phyloP scores from a whole-genome alignment of 2,888 invertebrate genomes.

The Operophtera brumata region DNA sequence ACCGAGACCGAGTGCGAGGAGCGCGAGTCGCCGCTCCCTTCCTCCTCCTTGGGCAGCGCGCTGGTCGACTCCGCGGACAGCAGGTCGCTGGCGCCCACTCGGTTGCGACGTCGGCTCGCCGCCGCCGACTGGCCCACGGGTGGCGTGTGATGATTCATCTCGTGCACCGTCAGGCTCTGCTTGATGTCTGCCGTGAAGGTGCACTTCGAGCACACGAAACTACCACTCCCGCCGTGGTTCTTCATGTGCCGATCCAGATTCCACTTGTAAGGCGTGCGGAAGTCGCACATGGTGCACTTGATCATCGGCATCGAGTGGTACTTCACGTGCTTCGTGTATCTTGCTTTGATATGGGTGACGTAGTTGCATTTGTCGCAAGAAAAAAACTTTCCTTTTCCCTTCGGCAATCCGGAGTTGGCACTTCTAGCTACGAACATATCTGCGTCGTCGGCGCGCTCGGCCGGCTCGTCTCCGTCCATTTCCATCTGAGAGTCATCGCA shows the following conservation, averaged over 20 bases:
- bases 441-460: slow-evolving; percentile 73
- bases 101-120: slow-evolving; percentile 83
- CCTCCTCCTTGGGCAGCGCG: slow-evolving; percentile 69
- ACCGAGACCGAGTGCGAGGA: slow-evolving; percentile 71
- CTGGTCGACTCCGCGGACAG: slow-evolving; percentile 51
- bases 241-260: slow-evolving; percentile 96
- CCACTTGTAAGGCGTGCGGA: slow-evolving; percentile 95
- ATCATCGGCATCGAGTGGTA: slow-evolving; percentile 97
- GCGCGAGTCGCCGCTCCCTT: slow-evolving; percentile 75
- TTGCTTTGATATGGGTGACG: slow-evolving; percentile 92
- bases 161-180: slow-evolving; percentile 94
- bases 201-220: slow-evolving; percentile 91
- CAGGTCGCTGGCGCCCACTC: slow-evolving; percentile 87
- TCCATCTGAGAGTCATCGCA: slow-evolving; percentile 66
- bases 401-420: slow-evolving; percentile 58
- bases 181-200: slow-evolving; percentile 95
- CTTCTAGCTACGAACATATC: slow-evolving; percentile 57
- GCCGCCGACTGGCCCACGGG: slow-evolving; percentile 84
- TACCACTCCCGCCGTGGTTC: slow-evolving; percentile 93
- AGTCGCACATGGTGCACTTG: slow-evolving; percentile 95
- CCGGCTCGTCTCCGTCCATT: slow-evolving; percentile 65
- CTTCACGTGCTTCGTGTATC: slow-evolving; percentile 95
- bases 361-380: slow-evolving; percentile 95
- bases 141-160: slow-evolving; percentile 94
- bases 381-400: slow-evolving; percentile 88